These are phyloP conservation scores for Eidolon helvum DNA, from an alignment of 2,113 vertebrate genomes.

Conservation along the genomic window DNA sequence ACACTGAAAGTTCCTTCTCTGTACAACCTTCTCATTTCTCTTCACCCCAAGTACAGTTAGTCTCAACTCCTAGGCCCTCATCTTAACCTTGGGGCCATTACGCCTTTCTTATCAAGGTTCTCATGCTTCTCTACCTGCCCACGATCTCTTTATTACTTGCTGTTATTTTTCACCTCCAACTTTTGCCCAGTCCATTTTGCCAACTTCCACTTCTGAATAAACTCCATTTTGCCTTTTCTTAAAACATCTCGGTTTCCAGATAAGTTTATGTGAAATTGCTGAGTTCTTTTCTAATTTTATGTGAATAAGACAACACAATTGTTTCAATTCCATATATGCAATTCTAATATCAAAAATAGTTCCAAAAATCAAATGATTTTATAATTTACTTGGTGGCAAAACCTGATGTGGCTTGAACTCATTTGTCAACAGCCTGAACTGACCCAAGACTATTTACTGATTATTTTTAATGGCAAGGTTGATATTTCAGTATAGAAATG, in stretches of 20 bases:
- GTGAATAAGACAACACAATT: not conserved
- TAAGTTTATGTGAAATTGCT: not conserved
- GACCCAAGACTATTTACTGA: not conserved
- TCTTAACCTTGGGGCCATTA: not conserved
- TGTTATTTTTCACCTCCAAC: not conserved
- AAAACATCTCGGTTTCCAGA: not conserved
- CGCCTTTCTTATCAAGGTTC: not conserved
- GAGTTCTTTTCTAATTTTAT: not conserved
- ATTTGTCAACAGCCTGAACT: not conserved
- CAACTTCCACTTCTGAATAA: not conserved
- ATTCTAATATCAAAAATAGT: not conserved
- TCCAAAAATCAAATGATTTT: not conserved
- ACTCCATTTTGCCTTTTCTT: not conserved
- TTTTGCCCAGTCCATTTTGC: not conserved
- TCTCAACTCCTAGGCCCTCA: not conserved
- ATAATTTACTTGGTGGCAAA: not conserved
- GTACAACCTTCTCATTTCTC: not conserved
- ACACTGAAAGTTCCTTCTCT: not conserved
- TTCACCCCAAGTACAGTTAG: not conserved
- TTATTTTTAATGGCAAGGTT: not conserved
- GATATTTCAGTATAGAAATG: not conserved
- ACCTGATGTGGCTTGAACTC: not conserved
- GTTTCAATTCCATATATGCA: not conserved
- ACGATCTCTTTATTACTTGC: too few species aligned
- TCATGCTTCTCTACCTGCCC: not conserved